Evolutionary conservation across 2,888 invertebrate genomes (phyloP).

Genomic region (Epistrophe eligans): DNA sequence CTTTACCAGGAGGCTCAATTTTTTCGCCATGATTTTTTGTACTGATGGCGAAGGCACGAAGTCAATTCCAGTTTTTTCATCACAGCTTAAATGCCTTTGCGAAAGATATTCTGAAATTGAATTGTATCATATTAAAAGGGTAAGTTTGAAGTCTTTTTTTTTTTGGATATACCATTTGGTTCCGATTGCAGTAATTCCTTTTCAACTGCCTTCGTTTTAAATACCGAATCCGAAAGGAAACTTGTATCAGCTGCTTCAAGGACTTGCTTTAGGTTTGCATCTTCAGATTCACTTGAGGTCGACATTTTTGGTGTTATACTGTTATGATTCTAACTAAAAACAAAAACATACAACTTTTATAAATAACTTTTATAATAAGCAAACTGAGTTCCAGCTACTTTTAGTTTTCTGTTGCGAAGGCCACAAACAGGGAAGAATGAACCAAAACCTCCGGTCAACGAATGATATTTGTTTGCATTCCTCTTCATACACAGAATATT

Average conservation of each 20-base stretch:
- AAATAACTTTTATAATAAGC: too few relatives aligned
- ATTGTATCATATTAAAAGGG: not conserved
- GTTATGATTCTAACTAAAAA: not conserved
- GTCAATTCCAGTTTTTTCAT: constrained; percentile 72
- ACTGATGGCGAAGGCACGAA: constrained; percentile 78
- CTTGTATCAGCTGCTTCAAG: constrained; percentile 80
- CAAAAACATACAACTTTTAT: not conserved
- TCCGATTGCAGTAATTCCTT: not conserved
- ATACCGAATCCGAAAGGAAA: constrained; percentile 79
- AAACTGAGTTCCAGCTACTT: too few relatives aligned
- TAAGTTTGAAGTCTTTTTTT: not conserved
- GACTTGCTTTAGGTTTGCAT: constrained; percentile 77
- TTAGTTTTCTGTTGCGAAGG: too few relatives aligned
- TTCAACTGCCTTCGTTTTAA: constrained; percentile 14
- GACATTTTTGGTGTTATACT: constrained; percentile 24
- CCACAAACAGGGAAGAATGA: too few relatives aligned
- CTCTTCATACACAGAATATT: too few relatives aligned
- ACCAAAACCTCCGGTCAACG: too few relatives aligned
- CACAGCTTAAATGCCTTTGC: constrained; percentile 77
- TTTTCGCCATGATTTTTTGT: constrained; percentile 79
- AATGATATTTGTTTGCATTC: too few relatives aligned
- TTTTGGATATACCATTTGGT: not conserved
- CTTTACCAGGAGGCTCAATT: constrained; percentile 77
- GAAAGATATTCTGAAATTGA: constrained; percentile 67
- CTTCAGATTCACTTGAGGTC: constrained; percentile 76